phyloP scores from a whole-genome alignment of 37 sponge, comb jelly and placozoan species.

The Spongilla lacustris region DNA sequence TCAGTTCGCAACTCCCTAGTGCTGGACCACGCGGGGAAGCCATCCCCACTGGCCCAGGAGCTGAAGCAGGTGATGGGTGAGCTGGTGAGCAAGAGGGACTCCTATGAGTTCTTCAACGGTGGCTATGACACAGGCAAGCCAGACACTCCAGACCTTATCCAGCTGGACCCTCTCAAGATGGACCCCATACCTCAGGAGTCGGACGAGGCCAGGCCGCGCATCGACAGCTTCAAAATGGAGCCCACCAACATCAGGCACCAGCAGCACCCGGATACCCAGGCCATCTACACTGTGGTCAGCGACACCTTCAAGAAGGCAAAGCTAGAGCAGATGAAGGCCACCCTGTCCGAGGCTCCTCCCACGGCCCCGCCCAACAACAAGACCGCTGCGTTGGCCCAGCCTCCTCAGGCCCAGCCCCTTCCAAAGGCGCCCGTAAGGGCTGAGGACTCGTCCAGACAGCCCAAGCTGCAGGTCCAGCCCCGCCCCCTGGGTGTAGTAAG shows the following conservation, averaged over 20 bases:
- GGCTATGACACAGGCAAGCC: slow-evolving; percentile 20
- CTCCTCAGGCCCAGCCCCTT: neutral
- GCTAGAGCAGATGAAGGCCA: no score
- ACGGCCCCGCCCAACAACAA: neutral
- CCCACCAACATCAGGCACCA: slow-evolving; percentile 39
- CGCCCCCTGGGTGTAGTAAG: neutral
- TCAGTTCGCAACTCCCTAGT: slow-evolving; percentile 32
- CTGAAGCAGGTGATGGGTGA: neutral
- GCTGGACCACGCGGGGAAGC: neutral
- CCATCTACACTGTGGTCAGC: slow-evolving; percentile 55
- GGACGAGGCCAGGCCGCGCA: slow-evolving; percentile 14
- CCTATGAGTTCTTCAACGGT: slow-evolving; percentile 44
- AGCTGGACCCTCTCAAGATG: slow-evolving; percentile 27
- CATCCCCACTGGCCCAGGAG: neutral
- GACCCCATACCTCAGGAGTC: neutral
- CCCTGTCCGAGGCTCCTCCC: neutral
- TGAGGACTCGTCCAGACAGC: neutral
- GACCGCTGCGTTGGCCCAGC: neutral
- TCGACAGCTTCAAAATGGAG: slow-evolving; percentile 57
- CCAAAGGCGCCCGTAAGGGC: no score
- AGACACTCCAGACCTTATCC: slow-evolving; percentile 32
- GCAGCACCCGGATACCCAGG: neutral
- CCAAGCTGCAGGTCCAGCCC: neutral
- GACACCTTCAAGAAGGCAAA: slow-evolving; percentile 16
- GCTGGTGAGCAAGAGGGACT: slow-evolving; percentile 35